Conservation (phyloP, 2,797 vertebrate species). For the Spea hammondii region DNA sequence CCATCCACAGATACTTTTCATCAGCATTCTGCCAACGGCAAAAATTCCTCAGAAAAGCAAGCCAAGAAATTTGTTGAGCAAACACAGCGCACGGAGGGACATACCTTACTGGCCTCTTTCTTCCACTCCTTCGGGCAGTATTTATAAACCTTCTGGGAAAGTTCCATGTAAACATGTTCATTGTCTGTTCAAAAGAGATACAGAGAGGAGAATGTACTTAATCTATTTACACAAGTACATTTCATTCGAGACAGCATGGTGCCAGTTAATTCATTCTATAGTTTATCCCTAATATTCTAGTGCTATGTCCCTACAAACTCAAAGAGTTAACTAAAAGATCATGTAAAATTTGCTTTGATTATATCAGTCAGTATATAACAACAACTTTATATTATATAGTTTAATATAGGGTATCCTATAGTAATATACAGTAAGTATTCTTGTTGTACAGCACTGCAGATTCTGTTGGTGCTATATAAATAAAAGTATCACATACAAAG, state of each 20-base stretch:
- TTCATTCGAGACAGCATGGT: neutral
- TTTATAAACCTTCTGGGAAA: slow-evolving; percentile 95
- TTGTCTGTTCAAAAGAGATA: slow-evolving; percentile 77
- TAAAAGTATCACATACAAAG: no score
- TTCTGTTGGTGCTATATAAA: no score
- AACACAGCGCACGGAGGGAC: slow-evolving; percentile 54
- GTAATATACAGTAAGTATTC: no score
- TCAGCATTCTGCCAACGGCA: slow-evolving; percentile 13
- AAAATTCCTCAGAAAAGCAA: slow-evolving; percentile 15
- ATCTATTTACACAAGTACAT: slow-evolving; percentile 4
- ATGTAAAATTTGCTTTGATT: neutral
- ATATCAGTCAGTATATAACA: no score
- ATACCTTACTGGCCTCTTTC: slow-evolving; percentile 96
- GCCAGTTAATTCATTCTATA: neutral
- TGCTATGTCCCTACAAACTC: no score
- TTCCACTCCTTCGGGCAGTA: slow-evolving; percentile 99
- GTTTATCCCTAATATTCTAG: no score
- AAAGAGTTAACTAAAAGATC: neutral
- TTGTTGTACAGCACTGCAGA: no score
- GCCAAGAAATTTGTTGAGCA: slow-evolving; percentile 22
- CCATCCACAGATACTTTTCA: slow-evolving; percentile 3
- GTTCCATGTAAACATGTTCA: slow-evolving; percentile 97
- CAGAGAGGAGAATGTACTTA: slow-evolving; percentile 1
- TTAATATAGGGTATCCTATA: no score
- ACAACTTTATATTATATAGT: no score